Base-by-base conservation (phyloP, 1,140 invertebrate species). In the Trichogramma pretiosum region DNA sequence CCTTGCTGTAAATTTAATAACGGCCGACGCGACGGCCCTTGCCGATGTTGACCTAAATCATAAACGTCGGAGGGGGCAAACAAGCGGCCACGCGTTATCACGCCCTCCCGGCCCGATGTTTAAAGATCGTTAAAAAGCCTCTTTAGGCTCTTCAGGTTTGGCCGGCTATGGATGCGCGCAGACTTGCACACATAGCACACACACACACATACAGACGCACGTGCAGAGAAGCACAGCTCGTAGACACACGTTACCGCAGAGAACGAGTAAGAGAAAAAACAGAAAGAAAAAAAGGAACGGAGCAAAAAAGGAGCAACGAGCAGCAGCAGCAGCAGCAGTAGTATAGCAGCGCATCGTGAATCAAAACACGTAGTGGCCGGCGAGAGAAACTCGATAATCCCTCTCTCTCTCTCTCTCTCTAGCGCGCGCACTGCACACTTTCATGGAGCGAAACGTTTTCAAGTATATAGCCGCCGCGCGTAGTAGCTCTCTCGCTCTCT, bases 371-470 rank as follows among this genome's bases (percentile, higher is more conserved):
- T 46, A 50, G 24, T 40, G 38, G 37, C 28, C 43, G 24, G 30
- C 38, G 36, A 40, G 42, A 50, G 48, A 50, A 46, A 46, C 43
- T 46, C 44, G 39, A 50, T 52, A 46, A 50, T 55, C 42, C 48
- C 44, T 39, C 48, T 33, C 42, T 7, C 24, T 48, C 42, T 42
- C 35, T 9, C 36, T n/a, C n/a, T n/a, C n/a, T n/a, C n/a, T n/a
- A n/a, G n/a, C n/a, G n/a, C n/a, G n/a, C n/a, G n/a, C n/a, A n/a
- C n/a, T n/a, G n/a, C n/a, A 18, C 33, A 43, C 40, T 36, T 42
- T 37, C 39, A 23, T 19, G 13, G 24, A 43, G 40, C 36, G n/a
- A 18, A 50, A 44, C 41, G 35, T 50, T 44, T 50, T 38, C 35
- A 24, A 33, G n/a, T n/a, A n/a, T n/a, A n/a, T n/a, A n/a, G n/a